phyloP scores from a whole-genome alignment of 2,113 vertebrate genomes.

The Glaucidium brasilianum region DNA sequence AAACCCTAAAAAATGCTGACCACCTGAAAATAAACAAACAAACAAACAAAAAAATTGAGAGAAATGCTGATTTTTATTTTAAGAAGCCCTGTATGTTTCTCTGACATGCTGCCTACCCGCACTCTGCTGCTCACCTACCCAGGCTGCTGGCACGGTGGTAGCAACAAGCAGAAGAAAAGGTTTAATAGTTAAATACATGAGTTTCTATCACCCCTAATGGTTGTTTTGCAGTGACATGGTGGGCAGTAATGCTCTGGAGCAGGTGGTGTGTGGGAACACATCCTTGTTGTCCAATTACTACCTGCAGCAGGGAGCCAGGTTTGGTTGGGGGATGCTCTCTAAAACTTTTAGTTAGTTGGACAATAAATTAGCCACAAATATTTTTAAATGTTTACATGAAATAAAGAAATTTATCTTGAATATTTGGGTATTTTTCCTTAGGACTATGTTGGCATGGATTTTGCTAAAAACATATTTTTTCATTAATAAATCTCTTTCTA shows the following conservation, averaged over 20 bases:
- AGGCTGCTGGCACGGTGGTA: neutral
- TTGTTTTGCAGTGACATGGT: neutral
- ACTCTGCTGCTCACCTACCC: neutral
- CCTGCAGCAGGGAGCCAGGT: neutral
- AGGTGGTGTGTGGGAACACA: neutral
- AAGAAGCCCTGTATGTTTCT: neutral
- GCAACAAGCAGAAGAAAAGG: neutral
- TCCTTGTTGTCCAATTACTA: neutral
- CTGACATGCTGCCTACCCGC: neutral
- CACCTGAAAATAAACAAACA: too few relatives aligned
- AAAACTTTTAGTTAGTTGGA: neutral
- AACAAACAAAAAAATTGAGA: too few relatives aligned
- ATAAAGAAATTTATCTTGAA: neutral
- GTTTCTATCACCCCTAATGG: neutral
- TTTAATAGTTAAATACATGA: neutral
- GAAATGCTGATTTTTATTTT: neutral
- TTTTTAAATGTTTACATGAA: neutral
- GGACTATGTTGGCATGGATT: neutral
- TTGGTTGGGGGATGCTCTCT: neutral
- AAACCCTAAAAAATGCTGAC: neutral
- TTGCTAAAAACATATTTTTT: neutral
- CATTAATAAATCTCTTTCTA: neutral
- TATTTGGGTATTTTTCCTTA: neutral
- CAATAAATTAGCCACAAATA: neutral
- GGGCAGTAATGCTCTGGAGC: neutral